phyloP scores from a whole-genome alignment of 23 tunicate species.

The Halocynthia roretzi region DNA sequence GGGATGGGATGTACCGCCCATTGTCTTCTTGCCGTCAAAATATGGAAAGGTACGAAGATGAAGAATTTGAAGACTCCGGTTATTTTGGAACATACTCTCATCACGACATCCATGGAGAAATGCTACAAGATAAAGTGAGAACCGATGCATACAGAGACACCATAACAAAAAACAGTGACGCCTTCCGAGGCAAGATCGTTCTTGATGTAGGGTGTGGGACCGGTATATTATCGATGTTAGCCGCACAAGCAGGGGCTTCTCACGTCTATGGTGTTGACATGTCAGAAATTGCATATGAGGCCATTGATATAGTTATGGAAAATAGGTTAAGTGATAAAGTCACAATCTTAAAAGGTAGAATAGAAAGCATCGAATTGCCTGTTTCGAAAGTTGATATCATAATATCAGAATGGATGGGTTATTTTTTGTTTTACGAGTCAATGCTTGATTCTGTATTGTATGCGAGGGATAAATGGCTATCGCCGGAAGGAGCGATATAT shows the following conservation, averaged over 20 bases:
- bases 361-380: constrained; percentile 71
- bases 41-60: constrained; percentile 33
- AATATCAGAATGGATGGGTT: constrained; percentile 99
- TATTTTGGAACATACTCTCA: constrained; percentile 86
- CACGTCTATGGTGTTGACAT: constrained; percentile 94
- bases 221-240: constrained; percentile 96
- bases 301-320: constrained; percentile 81
- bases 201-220: constrained; percentile 99
- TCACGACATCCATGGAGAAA: constrained; percentile 96
- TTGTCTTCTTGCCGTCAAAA: constrained; percentile 78
- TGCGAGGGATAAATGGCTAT: constrained; percentile 77
- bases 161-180: constrained; percentile 48
- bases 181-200: constrained; percentile 69
- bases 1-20: constrained; percentile 67
- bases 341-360: constrained; percentile 65
- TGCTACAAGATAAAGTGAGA: constrained; percentile 86
- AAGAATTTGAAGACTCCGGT: constrained; percentile 92
- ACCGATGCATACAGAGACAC: constrained; percentile 80
- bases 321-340: constrained; percentile 71
- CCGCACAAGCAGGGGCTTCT: constrained; percentile 89
- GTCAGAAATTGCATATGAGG: constrained; percentile 94
- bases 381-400: constrained; percentile 77
- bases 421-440: constrained; percentile 85
- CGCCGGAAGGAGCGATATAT: constrained; percentile 42
- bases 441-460: constrained; percentile 90